Percentiles rank a stretch among this genome's conserved stretches.
phyloP scores from a whole-genome alignment of 37 sponge, comb jelly and placozoan species.

The Mnemiopsis leidyi region DNA sequence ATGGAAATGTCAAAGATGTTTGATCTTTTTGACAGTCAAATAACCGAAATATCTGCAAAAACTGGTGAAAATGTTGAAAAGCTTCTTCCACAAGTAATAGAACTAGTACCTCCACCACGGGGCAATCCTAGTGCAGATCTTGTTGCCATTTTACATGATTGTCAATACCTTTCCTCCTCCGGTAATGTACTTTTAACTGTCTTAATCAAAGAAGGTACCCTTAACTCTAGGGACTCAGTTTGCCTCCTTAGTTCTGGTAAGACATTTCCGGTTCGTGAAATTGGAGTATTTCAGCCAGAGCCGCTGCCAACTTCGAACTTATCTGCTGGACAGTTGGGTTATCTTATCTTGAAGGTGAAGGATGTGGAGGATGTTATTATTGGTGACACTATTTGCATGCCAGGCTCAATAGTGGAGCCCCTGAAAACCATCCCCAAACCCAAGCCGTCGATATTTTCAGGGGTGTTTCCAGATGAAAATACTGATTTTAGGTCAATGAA shows the following conservation, averaged over 20 bases:
- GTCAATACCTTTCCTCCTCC: background rate
- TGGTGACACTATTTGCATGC: constrained; percentile 90
- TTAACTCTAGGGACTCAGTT: background rate
- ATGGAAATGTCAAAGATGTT: background rate
- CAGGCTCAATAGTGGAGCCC: constrained; percentile 67
- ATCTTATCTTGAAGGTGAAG: constrained; percentile 80
- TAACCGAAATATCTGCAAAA: constrained; percentile 78
- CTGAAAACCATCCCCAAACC: constrained; percentile 55
- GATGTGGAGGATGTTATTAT: constrained; percentile 75
- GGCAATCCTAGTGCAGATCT: background rate
- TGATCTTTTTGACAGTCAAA: background rate
- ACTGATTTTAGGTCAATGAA: constrained; percentile 68
- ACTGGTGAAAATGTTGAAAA: constrained; percentile 74
- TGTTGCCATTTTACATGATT: background rate
- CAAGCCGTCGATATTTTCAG: constrained; percentile 24
- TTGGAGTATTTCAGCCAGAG: constrained; percentile 37
- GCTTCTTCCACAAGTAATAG: constrained; percentile 71
- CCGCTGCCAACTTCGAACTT: background rate
- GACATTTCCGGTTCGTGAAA: constrained; percentile 11
- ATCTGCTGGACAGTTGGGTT: constrained; percentile 89
- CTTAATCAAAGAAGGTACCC: background rate
- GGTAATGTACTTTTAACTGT: background rate
- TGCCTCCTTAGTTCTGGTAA: background rate
- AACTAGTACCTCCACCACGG: constrained; percentile 60
- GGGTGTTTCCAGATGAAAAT: constrained; percentile 81